These are phyloP conservation scores for Eugnorisma glareosa DNA, from an alignment of 2,888 invertebrate genomes.

Conservation along the genomic window DNA sequence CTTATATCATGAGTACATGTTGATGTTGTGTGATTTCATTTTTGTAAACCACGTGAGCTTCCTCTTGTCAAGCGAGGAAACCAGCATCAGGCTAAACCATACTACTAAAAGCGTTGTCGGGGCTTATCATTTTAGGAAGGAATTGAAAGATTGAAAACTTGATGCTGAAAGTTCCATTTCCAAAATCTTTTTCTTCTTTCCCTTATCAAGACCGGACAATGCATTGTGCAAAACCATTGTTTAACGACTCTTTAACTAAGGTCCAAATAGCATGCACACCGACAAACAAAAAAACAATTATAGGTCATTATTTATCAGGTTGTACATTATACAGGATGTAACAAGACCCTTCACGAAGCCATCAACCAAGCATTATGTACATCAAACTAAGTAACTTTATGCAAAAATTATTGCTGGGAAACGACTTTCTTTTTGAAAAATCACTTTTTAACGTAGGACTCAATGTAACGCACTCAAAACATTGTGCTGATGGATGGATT, in stretches of 20 bases:
- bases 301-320: neutral
- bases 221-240: neutral
- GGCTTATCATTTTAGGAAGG: neutral
- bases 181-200: neutral
- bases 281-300: neutral
- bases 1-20: neutral
- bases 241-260: neutral
- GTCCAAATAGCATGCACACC: neutral
- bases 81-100: neutral
- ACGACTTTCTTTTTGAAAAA: no score
- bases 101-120: neutral
- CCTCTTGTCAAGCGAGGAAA: neutral
- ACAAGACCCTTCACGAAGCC: no score
- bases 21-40: conserved; percentile 4
- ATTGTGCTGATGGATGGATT: no score
- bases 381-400: no score
- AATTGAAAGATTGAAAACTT: conserved; percentile 2
- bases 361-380: no score
- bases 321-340: no score
- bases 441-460: no score
- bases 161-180: neutral
- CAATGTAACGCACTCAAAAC: no score
- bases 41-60: neutral
- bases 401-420: no score
- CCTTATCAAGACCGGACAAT: neutral